Base-by-base conservation (phyloP, 2,113 vertebrate genomes). In the Laticauda colubrina region DNA sequence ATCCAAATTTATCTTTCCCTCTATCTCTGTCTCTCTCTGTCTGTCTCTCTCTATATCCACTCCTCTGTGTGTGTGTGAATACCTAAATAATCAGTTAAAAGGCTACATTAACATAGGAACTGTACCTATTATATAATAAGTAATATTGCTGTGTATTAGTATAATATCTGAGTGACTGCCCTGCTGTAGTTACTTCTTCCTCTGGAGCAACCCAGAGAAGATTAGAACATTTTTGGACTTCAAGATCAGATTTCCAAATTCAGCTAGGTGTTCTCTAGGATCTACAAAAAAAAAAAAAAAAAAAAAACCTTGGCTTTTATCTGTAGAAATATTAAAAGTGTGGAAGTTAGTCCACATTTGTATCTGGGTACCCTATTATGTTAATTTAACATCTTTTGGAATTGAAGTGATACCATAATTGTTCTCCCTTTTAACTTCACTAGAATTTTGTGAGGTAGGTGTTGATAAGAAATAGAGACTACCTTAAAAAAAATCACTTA, bases 11-110 rank as follows among this genome's bases (percentile, higher is more conserved):
- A 26, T n/a, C 4, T 64, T 0, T 64, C 61, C 4, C 10, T 14
- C 0, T n/a, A 3, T n/a, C 11, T 3, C 6, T 7, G 5, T 24
- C 0, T 7, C 21, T 8, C 56, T 12, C 3, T 12, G 10, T 26
- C 10, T 51, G 48, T 51, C 48, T 8, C 0, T 51, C 48, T 51
- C 48, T 51, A 51, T 51, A 51, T 51, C 48, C 48, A 51, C 48
- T 7, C 7, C 48, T 51, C 48, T 51, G 48, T 2, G 1, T 51
- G 7, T 48, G 48, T 51, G 48, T 1, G 48, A 10, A 51, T 51
- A 51, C 14, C 15, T 2, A 34, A 81, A 39, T 20, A 81, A 81
- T 39, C n/a, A 81, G 14, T 75, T 75, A 75, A 75, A 75, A 75
- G 64, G 64, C 29, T 34, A 75, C 14, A 75, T 18, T 18, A 34